Conservation (phyloP, 2,797 vertebrate genomes). For the Arrhamphus sclerolepis region DNA sequence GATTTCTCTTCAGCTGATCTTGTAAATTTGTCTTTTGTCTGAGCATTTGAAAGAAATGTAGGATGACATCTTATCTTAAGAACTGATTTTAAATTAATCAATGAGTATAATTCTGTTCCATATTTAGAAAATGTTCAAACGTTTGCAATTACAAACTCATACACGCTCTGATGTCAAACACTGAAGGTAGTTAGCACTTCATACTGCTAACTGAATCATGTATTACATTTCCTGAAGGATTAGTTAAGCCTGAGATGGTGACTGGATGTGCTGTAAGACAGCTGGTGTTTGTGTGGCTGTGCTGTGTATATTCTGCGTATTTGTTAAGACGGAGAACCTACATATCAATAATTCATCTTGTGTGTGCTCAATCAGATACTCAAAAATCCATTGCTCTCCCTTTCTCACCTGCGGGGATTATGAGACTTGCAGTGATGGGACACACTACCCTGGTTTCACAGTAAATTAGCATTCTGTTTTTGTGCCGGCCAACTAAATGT, state of each 20-base stretch:
- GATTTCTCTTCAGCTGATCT: not conserved
- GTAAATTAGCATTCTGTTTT: conserved; percentile 56
- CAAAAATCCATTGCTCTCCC: conserved; percentile 53
- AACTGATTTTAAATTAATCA: conserved; percentile 51
- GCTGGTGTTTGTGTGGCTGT: conserved; percentile 43
- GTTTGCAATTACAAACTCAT: conserved; percentile 16
- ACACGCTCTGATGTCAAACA: conserved; percentile 17
- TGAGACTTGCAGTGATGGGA: conserved; percentile 48
- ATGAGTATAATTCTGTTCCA: conserved; percentile 44
- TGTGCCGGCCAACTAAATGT: conserved; percentile 32
- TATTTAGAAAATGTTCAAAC: conserved; percentile 14
- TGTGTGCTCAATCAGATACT: conserved; percentile 68
- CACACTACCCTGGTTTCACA: conserved; percentile 44
- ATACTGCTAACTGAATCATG: conserved; percentile 63
- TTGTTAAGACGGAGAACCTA: conserved; percentile 51
- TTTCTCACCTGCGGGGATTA: conserved; percentile 69
- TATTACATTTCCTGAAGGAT: conserved; percentile 70
- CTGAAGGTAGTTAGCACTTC: conserved; percentile 30
- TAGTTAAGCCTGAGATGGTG: conserved; percentile 60
- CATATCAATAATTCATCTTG: conserved; percentile 74
- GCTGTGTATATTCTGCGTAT: conserved; percentile 44
- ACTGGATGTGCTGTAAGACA: conserved; percentile 33
- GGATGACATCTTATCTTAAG: conserved; percentile 27
- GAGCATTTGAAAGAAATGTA: conserved; percentile 19
- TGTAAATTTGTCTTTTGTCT: not conserved